phyloP scores from a whole-genome alignment of 2,797 vertebrate genomes.

The Thamnophis elegans region DNA sequence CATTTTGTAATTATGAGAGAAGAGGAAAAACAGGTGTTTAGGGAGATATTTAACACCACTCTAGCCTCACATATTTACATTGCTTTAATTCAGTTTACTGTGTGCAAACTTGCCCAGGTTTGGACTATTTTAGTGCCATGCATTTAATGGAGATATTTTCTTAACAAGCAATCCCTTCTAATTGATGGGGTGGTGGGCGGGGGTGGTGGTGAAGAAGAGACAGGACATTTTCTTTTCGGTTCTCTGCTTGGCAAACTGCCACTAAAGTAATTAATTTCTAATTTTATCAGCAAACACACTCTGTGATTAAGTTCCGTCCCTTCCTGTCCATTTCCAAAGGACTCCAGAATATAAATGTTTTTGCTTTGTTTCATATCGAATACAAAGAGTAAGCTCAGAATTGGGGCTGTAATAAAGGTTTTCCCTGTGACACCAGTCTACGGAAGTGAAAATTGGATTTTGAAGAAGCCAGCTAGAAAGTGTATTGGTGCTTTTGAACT shows the following conservation, averaged over 20 bases:
- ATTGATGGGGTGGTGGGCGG: neutral
- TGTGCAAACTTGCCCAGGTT: neutral
- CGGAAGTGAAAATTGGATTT: neutral
- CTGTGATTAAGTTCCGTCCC: neutral
- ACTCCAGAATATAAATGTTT: neutral
- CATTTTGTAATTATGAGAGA: neutral
- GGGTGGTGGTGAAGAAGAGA: neutral
- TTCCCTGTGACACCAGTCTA: neutral
- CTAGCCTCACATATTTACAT: neutral
- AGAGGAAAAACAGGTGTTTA: neutral
- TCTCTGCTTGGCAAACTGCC: neutral
- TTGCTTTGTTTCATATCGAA: neutral
- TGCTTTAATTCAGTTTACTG: neutral
- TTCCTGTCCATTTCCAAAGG: neutral
- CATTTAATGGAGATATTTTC: neutral
- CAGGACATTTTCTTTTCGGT: neutral
- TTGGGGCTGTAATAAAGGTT: neutral
- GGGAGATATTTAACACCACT: neutral
- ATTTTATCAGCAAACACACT: neutral
- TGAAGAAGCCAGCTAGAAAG: neutral
- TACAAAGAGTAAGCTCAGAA: neutral
- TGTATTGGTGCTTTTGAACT: neutral
- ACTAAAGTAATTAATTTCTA: neutral
- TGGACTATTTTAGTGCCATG: neutral
- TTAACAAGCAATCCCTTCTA: neutral